Conservation (phyloP, 1,140 invertebrate species). For the Temnothorax longispinosus region DNA sequence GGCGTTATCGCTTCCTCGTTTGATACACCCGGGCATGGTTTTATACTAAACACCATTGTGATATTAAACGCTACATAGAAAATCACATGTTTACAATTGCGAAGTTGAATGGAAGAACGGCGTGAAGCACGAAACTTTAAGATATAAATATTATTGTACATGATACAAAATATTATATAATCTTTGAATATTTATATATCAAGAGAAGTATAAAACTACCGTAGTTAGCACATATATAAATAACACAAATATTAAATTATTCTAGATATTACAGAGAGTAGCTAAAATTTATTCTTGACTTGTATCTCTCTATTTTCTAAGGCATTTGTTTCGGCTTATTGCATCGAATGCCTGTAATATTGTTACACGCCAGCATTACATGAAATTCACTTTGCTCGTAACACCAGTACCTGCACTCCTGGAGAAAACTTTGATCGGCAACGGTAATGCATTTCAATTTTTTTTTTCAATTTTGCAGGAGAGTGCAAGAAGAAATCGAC, state of each 20-base stretch:
- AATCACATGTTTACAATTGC: conserved; percentile 7
- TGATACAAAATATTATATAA: not conserved
- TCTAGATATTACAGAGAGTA: not conserved
- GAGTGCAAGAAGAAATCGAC: conserved; percentile 91
- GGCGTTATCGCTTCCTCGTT: conserved; percentile 30
- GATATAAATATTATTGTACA: not conserved
- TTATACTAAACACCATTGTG: conserved; percentile 3
- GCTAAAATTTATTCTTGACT: not conserved
- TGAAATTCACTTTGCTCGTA: conserved; percentile 21
- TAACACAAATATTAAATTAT: not conserved
- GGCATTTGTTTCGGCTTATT: not conserved
- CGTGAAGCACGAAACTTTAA: conserved; percentile 1
- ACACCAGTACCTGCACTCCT: not conserved
- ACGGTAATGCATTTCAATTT: not conserved
- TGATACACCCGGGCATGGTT: conserved; percentile 9
- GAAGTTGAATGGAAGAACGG: not conserved
- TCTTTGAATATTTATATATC: not conserved
- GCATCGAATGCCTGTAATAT: not conserved
- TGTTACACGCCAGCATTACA: not conserved
- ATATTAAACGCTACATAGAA: conserved; percentile 7
- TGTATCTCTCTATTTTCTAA: not conserved
- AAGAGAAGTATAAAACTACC: not conserved
- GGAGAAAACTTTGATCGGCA: not conserved
- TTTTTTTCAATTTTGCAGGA: conserved; percentile 85
- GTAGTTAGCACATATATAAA: not conserved